These are phyloP conservation scores for Adelges cooleyi DNA, from an alignment of 1,140 invertebrate species.

Conservation along the genomic window DNA sequence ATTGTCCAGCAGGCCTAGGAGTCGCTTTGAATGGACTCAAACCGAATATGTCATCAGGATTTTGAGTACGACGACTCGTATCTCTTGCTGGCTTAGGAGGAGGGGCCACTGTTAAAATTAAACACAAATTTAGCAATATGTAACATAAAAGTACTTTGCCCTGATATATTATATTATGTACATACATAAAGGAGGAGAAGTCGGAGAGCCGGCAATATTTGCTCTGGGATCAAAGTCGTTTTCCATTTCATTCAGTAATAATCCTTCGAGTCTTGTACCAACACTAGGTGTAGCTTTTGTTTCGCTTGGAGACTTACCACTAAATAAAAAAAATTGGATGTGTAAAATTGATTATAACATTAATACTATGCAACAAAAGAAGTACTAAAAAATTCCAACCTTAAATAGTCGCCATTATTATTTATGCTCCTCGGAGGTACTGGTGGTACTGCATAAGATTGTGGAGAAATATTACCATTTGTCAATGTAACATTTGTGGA, in stretches of 20 bases:
- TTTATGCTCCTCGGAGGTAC: conserved; percentile 26
- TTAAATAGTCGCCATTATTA: conserved; percentile 14
- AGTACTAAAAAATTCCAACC: not conserved
- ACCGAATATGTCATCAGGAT: conserved; percentile 31
- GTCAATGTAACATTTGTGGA: conserved; percentile 31
- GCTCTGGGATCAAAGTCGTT: conserved; percentile 64
- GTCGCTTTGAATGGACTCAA: conserved; percentile 31
- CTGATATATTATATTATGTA: not conserved
- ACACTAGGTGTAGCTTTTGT: conserved; percentile 43
- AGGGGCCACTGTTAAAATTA: conserved; percentile 31
- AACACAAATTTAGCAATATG: too few relatives aligned
- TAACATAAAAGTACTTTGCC: too few relatives aligned
- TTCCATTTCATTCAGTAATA: conserved; percentile 70
- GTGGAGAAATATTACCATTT: conserved; percentile 37
- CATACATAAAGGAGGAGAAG: conserved; percentile 31
- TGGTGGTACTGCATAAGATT: not conserved
- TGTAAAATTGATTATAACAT: too few relatives aligned
- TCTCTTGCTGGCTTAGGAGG: conserved; percentile 32
- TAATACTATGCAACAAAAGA: not conserved
- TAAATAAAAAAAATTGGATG: not conserved
- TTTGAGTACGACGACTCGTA: conserved; percentile 19
- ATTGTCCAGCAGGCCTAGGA: not conserved
- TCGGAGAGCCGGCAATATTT: not conserved
- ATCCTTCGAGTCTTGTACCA: conserved; percentile 67
- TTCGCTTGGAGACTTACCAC: not conserved